Base-by-base conservation (phyloP, 1,140 invertebrate species). In the Ceratina japonica region DNA sequence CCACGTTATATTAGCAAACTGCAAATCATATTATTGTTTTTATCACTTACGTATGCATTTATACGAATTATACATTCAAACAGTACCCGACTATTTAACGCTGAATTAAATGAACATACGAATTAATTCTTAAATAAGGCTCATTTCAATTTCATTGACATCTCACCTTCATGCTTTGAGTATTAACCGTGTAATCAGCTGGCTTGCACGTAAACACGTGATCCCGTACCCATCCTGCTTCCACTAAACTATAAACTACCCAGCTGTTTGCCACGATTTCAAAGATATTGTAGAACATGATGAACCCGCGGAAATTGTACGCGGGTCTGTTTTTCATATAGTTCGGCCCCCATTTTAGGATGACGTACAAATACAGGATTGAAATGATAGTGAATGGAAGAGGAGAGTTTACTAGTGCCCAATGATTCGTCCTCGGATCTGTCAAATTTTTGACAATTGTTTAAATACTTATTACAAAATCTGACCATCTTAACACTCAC, bases 251-350 rank as follows among this genome's bases (percentile, higher is more conserved):
- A 65, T 92, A 91, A 61, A 93, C 92, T 61, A 94, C 88, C 56
- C 87, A 91, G 1, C 87, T 82, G 88, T 94, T 94, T 27, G 92
- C 79, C 20, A 93, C 18, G 8, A 94, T 92, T 89, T 95, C 93
- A 85, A 93, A 90, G 51, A 94, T 86, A 87, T 95, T 95, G 86
- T 96, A 96, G 27, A 90, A 87, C 72, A 92, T 90, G 65, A 95
- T 93, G 20, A 94, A 80, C 56, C 80, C 87, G 84, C 94, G 93
- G 13, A 95, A 90, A n/a, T 94, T 89, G 81, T 94, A 94, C 27
- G 95, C 92, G 87, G 94, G 89, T 59, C 93, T 86, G 70, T 94
- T 90, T 83, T 94, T 92, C 95, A 96, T 96, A 80, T 90, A 92
- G 27, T 86, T 87, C n/a, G 93, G 94, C 8, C 94, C 94, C 8